Percentiles rank a stretch among this genome's conserved stretches.
Conservation (phyloP, 1,140 invertebrate genomes). For the Thaumatotibia leucotreta region DNA sequence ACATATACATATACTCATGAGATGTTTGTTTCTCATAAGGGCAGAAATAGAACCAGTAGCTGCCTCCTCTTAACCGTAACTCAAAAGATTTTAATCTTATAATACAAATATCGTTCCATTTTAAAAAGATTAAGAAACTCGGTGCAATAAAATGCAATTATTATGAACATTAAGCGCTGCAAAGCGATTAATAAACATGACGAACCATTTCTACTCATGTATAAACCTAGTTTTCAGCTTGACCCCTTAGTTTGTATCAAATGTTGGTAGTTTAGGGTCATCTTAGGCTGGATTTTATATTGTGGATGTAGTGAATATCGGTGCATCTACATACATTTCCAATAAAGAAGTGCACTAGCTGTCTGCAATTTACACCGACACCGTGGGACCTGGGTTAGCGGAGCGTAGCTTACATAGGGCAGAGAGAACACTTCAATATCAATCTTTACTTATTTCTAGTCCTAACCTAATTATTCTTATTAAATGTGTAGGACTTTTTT, state of each 20-base stretch:
- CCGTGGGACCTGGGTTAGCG: background rate
- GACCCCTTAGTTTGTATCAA: too few relatives aligned
- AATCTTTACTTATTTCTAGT: too few relatives aligned
- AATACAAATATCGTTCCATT: background rate
- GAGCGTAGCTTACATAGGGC: background rate
- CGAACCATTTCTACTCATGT: too few relatives aligned
- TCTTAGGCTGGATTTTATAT: background rate
- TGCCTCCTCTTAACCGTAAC: background rate
- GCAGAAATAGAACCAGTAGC: too few relatives aligned
- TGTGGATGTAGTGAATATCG: background rate
- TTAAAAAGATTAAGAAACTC: background rate
- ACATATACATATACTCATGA: too few relatives aligned
- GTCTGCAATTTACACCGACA: background rate
- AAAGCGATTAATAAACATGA: background rate
- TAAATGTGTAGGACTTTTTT: too few relatives aligned
- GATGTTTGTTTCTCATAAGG: too few relatives aligned
- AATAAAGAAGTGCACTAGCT: background rate
- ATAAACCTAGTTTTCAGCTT: too few relatives aligned
- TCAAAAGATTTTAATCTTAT: background rate
- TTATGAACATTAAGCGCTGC: background rate
- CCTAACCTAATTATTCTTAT: too few relatives aligned
- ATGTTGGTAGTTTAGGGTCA: too few relatives aligned
- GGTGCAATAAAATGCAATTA: background rate
- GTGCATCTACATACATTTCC: conserved; percentile 5
- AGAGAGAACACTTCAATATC: background rate